Evolutionary conservation across 2,888 invertebrate genomes (phyloP), one percentile per base, ranked within the genome.

Genomic region (Nemapogon koenigi): DNA sequence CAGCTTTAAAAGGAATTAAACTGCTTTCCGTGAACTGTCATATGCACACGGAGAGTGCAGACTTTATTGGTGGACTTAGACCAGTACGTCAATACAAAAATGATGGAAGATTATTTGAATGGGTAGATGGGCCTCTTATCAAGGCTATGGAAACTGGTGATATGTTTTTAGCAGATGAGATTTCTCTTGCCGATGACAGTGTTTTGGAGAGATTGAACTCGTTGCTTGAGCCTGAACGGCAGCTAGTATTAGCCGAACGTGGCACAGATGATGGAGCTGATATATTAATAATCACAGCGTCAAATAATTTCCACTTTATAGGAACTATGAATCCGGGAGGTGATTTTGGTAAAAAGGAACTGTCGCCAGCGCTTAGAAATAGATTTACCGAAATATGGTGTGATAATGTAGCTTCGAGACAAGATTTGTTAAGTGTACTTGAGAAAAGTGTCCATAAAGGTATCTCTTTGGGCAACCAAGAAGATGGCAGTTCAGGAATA

Each of bases 251-350:
- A 38, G 90, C 97, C 1, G 99, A 99, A 73, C 94, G 94, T 60
- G 91, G 91, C 4, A 85, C 84, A 38, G 85, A 84, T 53, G 79
- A 76, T 41, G 81, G 68, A 54, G 81, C 81, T 18, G 78, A 66
- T 52, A 82, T 83, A 17, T 79, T 83, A 35, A 80, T 85, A 18
- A 76, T 88, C 2, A 82, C 89, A 28, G 83, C 86, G 0, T 90
- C 91, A 39, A 61, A 84, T 4, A 83, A 85, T 7, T 99, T 99
- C 60, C 88, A 91, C 50, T 92, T 99, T 53, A 84, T 98, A 41
- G 96, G 94, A 2, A 99, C 99, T 0, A 99, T 99, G 99, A 99
- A 99, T 78, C 99, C 99, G 4, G 97, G 98, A 8, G 98, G 98
- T 1, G 99, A 99, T 80, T 99, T 93, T 62, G 99, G 99, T 2